Evolutionary conservation across 2,113 vertebrate genomes (phyloP).

Genomic region (Chlorocebus sabaeus): DNA sequence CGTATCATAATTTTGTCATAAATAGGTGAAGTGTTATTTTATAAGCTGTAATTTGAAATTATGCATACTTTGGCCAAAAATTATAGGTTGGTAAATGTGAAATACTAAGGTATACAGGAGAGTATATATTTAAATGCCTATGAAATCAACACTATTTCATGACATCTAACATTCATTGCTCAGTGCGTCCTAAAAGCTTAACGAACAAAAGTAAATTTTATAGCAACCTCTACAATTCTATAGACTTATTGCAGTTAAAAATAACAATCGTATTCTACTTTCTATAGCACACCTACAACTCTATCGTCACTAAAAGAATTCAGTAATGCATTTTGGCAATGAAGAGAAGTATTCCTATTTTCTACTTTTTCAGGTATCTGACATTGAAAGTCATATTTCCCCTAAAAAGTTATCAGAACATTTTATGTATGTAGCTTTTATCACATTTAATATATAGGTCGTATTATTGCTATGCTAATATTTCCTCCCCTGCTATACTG

Average conservation of each 20-base stretch:
- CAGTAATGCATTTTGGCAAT: background rate
- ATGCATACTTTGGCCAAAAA: conserved; percentile 71
- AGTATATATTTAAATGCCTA: background rate
- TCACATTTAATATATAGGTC: background rate
- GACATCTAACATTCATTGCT: conserved; percentile 16
- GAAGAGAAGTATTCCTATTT: background rate
- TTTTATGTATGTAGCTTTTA: background rate
- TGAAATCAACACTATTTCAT: background rate
- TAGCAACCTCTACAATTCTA: background rate
- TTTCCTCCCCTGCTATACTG: background rate
- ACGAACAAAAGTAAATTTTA: background rate
- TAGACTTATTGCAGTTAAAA: background rate
- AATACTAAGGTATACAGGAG: conserved; percentile 13
- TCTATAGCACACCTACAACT: background rate
- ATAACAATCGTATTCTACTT: background rate
- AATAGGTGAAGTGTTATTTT: conserved; percentile 67
- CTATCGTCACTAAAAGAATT: background rate
- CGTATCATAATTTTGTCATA: conserved; percentile 62
- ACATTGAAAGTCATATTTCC: background rate
- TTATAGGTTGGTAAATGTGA: conserved; percentile 36
- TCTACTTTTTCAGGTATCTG: background rate
- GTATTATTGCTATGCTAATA: background rate
- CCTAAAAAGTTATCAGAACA: background rate
- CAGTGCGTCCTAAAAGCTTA: background rate
- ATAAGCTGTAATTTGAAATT: conserved; percentile 72